Conservation (phyloP, 2,888 invertebrate species). For the Sinodicranocentrus sp. region DNA sequence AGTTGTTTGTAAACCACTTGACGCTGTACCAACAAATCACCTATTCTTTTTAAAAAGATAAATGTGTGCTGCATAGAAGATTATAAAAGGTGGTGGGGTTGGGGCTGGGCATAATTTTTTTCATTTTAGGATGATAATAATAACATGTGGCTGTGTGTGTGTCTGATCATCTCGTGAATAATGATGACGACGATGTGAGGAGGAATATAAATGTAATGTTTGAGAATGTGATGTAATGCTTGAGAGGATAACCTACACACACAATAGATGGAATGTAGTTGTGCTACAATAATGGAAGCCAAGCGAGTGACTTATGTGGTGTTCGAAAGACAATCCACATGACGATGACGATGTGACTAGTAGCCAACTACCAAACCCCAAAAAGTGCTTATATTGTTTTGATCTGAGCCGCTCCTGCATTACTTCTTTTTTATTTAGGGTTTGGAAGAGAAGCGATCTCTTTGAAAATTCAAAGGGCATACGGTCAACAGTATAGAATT, state of each 20-base stretch:
- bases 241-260: not conserved
- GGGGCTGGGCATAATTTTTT: constrained; percentile 45
- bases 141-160: not conserved
- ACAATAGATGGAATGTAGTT: constrained; percentile 29
- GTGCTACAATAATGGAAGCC: constrained; percentile 35
- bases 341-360: constrained; percentile 9
- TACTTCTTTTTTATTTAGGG: not conserved
- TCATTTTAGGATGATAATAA: constrained; percentile 25
- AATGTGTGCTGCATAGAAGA: too few relatives aligned
- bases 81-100: not conserved
- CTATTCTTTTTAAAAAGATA: constrained; percentile 1
- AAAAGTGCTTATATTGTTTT: constrained; percentile 33
- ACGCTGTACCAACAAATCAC: constrained; percentile 18
- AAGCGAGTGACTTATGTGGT: not conserved
- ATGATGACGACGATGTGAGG: constrained; percentile 17
- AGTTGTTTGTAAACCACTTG: constrained; percentile 34
- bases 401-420: constrained; percentile 43
- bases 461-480: not conserved
- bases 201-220: too few relatives aligned
- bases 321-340: too few relatives aligned
- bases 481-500: constrained; percentile 5
- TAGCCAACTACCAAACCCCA: constrained; percentile 36
- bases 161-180: constrained; percentile 55
- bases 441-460: not conserved
- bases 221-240: too few relatives aligned